Evolutionary conservation across 2,888 invertebrate genomes (phyloP), one percentile per base, ranked within the genome.

Genomic region (Congeria kusceri): DNA sequence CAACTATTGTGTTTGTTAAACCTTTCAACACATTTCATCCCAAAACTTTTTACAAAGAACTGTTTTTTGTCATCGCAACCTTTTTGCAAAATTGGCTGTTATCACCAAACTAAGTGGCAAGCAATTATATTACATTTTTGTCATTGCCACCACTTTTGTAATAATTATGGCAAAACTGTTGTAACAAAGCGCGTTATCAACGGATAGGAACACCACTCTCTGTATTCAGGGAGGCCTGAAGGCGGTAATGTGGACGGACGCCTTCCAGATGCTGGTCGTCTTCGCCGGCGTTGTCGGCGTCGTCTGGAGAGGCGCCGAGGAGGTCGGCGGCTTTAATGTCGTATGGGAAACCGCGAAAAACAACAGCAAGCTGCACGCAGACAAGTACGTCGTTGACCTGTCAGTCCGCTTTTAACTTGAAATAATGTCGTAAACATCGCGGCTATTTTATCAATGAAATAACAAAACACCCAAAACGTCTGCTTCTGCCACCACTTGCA

Each of bases 171-270:
- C 1, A 65, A 56, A n/a, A 56, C 20, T 11, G 23, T 9, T 15
- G 15, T 15, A 57, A 7, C 25, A 2, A 20, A 20, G 18, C 25
- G 29, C 29, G 59, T 25, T 27, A 20, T 27, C 11, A 56, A 57
- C 57, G 57, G 20, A 18, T 57, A 28, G 27, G 20, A n/a, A 57
- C 53, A 53, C n/a, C 23, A 9, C 39, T 28, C 13, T 70, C 4
- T 25, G n/a, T 46, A 29, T 87, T 5, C 84, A 94, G 94, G 94
- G 94, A 29, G 94, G 94, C 4, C 88, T 94, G 63, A 90, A 91
- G 61, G 93, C 93, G 1, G 94, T 94, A 23, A 92, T 94, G 71
- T 92, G 92, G 90, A 94, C 94, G 0, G 93, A 93, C 73, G 91
- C 92, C 0, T 87, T 94, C 28, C 94, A 94, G 86, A 92, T 94